Percentiles rank a stretch among this genome's conserved stretches.
phyloP scores from a whole-genome alignment of 2,888 invertebrate species.

The Ferdinandea cuprea region DNA sequence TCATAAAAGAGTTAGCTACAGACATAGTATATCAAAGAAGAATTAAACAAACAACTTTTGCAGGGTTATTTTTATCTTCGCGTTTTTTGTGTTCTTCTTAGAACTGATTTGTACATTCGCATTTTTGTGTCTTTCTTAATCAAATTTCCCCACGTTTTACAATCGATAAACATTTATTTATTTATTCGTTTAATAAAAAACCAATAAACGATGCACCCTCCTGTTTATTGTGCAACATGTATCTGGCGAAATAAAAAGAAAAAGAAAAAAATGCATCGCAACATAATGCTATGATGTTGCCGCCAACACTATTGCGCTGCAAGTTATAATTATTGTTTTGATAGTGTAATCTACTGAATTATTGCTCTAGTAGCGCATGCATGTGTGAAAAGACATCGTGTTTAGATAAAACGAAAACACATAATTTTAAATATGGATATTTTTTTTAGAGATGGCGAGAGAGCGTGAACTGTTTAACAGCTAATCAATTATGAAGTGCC shows the following conservation, averaged over 20 bases:
- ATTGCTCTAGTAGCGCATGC: neutral
- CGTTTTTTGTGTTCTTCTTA: too few species aligned
- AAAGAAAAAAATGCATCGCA: constrained; percentile 24
- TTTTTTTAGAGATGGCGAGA: constrained; percentile 10
- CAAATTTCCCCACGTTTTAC: neutral
- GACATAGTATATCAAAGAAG: too few species aligned
- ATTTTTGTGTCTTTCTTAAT: neutral
- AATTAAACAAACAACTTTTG: too few species aligned
- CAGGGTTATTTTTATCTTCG: too few species aligned
- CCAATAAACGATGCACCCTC: neutral
- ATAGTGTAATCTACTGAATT: constrained; percentile 29
- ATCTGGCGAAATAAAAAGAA: neutral
- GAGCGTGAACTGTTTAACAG: constrained; percentile 20
- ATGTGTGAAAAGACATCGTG: constrained; percentile 21
- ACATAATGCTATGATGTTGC: constrained; percentile 27
- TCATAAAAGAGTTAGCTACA: too few species aligned
- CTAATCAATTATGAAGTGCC: constrained; percentile 35
- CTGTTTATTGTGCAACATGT: constrained; percentile 2
- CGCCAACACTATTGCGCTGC: neutral
- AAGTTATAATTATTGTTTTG: constrained; percentile 28
- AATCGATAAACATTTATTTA: constrained; percentile 1
- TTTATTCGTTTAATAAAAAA: neutral
- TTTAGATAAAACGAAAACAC: constrained; percentile 22
- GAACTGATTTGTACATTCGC: neutral
- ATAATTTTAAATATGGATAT: neutral